phyloP scores from a whole-genome alignment of 2,888 invertebrate species.

The Oscheius sp. region DNA sequence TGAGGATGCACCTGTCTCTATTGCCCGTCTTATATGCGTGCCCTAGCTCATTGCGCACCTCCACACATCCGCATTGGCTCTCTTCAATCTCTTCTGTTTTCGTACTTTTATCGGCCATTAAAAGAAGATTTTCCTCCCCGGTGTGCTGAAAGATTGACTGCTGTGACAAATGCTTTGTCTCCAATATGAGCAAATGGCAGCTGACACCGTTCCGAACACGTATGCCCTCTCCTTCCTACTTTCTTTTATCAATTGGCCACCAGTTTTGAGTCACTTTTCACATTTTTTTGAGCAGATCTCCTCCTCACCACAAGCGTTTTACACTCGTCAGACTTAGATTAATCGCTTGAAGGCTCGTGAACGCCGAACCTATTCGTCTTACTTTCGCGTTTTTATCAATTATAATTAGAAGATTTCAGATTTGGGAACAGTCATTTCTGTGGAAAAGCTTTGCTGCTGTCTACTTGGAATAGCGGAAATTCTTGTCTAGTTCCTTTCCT shows the following conservation, averaged over 20 bases:
- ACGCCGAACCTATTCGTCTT: no score
- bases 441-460: no score
- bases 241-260: background rate
- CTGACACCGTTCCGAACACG: conserved; percentile 29
- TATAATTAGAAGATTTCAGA: no score
- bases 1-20: conserved; percentile 17
- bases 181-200: conserved; percentile 28
- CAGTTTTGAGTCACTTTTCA: no score
- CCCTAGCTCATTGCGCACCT: background rate
- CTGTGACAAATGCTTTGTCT: conserved; percentile 28
- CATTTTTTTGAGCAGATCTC: no score
- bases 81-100: background rate
- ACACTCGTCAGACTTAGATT: no score
- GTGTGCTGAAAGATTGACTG: conserved; percentile 21
- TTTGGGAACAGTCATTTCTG: no score
- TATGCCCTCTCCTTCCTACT: conserved; percentile 16
- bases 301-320: no score
- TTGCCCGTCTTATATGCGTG: background rate
- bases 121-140: background rate
- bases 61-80: background rate
- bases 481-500: no score
- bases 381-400: no score
- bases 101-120: background rate
- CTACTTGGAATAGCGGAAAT: no score
- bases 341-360: no score